Base-by-base conservation (phyloP, 2,797 vertebrate genomes). In the Helicolenus hilgendorfi region DNA sequence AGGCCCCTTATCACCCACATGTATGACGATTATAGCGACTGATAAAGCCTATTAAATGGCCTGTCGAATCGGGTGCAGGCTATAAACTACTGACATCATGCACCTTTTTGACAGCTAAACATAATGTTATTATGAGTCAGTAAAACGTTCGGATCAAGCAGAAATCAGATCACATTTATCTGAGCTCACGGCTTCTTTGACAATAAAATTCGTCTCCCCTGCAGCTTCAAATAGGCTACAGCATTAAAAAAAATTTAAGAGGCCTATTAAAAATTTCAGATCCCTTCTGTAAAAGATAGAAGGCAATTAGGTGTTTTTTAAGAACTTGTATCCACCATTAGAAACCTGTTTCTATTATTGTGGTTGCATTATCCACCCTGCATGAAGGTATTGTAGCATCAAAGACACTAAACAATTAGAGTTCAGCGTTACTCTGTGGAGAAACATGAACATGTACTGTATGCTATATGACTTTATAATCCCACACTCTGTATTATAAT, bases 91-190 rank as follows among this genome's bases (percentile, higher is more conserved):
- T 35, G 38, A 71, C 75, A 56, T 80, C 18, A 33, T 49, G 27
- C 38, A 20, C 58, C 2, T 74, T 59, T 22, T 22, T 22, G 26
- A 41, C 49, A 60, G 20, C 20, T 24, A n/a, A 74, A 64, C 11
- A 26, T 72, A n/a, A 56, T 26, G 22, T 63, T 29, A 74, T 74
- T 80, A 79, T 13, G 27, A 63, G 63, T 62, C 5, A 31, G 69
- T 29, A 10, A 71, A 74, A 55, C 26, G 38, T 29, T 59, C 26
- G 64, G 58, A 76, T 41, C n/a, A 55, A 26, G 49, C 45, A 86
- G 45, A 90, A 33, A 70, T 65, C 45, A 35, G 31, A 85, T 74
- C 41, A 22, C 49, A 64, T 71, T 71, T 58, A 65, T 75, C 35
- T 26, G 41, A 59, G 45, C 74, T 55, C 33, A 14, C 72, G 24